Conservation (phyloP, 2,797 vertebrate species). For the Macrochelys suwanniensis region DNA sequence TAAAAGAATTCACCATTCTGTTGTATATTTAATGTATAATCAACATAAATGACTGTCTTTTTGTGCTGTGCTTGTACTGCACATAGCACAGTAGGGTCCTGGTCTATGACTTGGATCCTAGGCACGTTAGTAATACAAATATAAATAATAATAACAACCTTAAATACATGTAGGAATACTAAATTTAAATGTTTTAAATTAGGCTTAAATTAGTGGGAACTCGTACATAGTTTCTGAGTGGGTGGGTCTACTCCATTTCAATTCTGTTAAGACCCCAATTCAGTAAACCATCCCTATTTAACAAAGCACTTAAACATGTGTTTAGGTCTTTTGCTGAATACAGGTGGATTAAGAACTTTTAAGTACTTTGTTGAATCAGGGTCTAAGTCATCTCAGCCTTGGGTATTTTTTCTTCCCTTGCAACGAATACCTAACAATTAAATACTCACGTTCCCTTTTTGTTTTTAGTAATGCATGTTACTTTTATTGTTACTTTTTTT, state of each 20-base stretch:
- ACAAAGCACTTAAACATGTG: not conserved
- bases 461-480: not conserved
- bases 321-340: not conserved
- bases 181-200: not conserved
- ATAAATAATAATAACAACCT: not conserved
- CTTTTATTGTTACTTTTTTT: not conserved
- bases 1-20: constrained; percentile 11
- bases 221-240: not conserved
- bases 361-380: not conserved
- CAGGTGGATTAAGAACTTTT: not conserved
- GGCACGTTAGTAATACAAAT: not conserved
- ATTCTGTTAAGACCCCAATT: not conserved
- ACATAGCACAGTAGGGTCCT: not conserved
- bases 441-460: not conserved
- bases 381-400: not conserved
- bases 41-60: not conserved
- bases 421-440: not conserved
- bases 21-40: not conserved
- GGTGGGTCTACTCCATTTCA: not conserved
- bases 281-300: not conserved
- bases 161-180: not conserved
- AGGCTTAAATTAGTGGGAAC: not conserved
- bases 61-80: not conserved
- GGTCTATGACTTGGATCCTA: not conserved
- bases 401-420: not conserved